Conservation (phyloP, 2,888 invertebrate genomes). For the Dinocampus coccinellae region DNA sequence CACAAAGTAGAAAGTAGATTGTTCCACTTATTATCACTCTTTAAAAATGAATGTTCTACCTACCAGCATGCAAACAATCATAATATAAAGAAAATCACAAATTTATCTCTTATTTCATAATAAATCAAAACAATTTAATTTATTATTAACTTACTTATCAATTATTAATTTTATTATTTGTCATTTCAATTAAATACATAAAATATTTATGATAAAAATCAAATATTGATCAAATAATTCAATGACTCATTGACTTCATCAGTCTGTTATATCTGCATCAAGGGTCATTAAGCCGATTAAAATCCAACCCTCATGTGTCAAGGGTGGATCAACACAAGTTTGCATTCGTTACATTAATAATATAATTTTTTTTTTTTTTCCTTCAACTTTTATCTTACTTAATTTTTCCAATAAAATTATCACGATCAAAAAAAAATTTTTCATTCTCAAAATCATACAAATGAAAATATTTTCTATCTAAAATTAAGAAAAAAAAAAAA, state of each 20-base stretch:
- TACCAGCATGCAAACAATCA: background rate
- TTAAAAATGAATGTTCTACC: conserved; percentile 14
- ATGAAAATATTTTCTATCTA: background rate
- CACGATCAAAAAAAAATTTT: background rate
- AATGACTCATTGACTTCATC: background rate
- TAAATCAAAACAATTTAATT: background rate
- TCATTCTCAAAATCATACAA: background rate
- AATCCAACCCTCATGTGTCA: background rate
- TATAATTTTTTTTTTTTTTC: background rate
- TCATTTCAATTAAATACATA: background rate
- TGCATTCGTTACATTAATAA: background rate
- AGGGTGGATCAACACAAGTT: background rate
- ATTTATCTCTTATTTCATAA: conserved; percentile 16
- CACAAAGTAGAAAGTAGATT: conserved; percentile 34
- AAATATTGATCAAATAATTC: background rate
- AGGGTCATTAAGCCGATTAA: background rate
- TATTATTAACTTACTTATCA: too few species aligned
- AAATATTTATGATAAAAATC: background rate
- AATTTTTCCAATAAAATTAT: background rate
- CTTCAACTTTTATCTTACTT: background rate
- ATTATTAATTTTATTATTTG: too few species aligned
- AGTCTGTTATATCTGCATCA: background rate
- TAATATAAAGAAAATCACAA: conserved; percentile 31
- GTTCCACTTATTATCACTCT: conserved; percentile 34
- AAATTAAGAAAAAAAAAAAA: too few species aligned